A percentile compares a stretch with the other conserved stretches of the same genome.
Conservation (phyloP, 2,113 vertebrate genomes). For the Empidonax traillii region DNA sequence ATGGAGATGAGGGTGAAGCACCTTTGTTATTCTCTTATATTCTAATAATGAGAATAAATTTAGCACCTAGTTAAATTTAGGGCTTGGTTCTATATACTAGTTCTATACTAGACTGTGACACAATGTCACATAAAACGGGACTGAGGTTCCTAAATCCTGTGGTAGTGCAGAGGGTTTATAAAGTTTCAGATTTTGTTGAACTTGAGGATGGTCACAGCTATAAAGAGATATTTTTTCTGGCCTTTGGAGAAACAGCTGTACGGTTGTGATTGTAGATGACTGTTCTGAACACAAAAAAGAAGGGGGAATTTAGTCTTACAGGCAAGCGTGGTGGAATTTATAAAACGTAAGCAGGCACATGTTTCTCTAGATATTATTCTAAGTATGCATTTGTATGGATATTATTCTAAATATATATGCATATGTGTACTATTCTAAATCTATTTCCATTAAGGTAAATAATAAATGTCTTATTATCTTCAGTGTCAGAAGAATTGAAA, state of each 20-base stretch:
- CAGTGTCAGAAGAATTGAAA: not conserved
- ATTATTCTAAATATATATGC: not conserved
- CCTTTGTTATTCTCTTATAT: not conserved
- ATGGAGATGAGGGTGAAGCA: constrained; percentile 11
- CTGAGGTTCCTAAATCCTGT: not conserved
- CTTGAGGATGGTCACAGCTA: not conserved
- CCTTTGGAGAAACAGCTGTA: not conserved
- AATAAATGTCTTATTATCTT: not conserved
- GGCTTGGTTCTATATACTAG: not conserved
- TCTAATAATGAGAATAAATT: constrained; percentile 26
- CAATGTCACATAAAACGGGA: not conserved
- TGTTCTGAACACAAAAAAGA: not conserved
- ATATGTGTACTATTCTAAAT: not conserved
- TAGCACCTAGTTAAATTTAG: not conserved
- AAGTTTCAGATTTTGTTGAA: not conserved
- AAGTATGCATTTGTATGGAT: not conserved
- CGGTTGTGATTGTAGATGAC: not conserved
- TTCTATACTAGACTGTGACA: not conserved
- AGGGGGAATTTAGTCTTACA: not conserved
- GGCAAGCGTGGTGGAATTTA: not conserved
- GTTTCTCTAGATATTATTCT: not conserved
- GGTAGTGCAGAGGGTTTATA: not conserved
- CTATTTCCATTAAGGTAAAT: not conserved
- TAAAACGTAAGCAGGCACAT: not conserved
- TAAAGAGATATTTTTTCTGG: not conserved